Percentiles rank a stretch among this genome's conserved stretches.
Evolutionary conservation across 2,888 invertebrate species (phyloP).

Genomic region (Herminia tarsipennalis): DNA sequence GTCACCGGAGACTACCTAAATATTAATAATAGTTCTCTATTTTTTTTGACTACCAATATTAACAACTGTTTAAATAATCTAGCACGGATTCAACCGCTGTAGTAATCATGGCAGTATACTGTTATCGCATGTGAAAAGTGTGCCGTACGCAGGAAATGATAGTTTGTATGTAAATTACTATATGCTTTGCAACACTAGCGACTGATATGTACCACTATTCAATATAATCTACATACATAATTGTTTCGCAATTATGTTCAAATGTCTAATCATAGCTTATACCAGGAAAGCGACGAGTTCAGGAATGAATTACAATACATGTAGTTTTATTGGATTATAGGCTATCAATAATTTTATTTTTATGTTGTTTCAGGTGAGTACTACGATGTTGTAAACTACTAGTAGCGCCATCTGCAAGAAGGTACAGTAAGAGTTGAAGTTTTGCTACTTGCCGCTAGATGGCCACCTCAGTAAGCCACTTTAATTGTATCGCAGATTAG

Average conservation of each 20-base stretch:
- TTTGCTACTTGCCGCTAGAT: slow-evolving; percentile 63
- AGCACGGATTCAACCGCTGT: slow-evolving; percentile 15
- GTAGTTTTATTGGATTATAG: slow-evolving; percentile 1
- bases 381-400: slow-evolving; percentile 8
- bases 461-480: slow-evolving; percentile 34
- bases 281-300: slow-evolving; percentile 16
- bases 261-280: slow-evolving; percentile 16
- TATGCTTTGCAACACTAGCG: slow-evolving; percentile 43
- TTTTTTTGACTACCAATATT: background rate
- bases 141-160: slow-evolving; percentile 74
- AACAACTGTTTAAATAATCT: slow-evolving; percentile 14
- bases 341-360: slow-evolving; percentile 18
- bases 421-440: slow-evolving; percentile 36
- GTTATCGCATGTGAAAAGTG: slow-evolving; percentile 68
- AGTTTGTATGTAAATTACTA: slow-evolving; percentile 66
- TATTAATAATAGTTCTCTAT: too few relatives aligned
- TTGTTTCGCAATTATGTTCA: slow-evolving; percentile 26
- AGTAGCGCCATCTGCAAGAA: slow-evolving; percentile 55
- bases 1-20: too few relatives aligned
- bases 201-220: slow-evolving; percentile 28
- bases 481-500: too few relatives aligned
- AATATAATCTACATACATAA: slow-evolving; percentile 40
- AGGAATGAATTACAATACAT: background rate
- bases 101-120: slow-evolving; percentile 30
- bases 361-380: slow-evolving; percentile 86